A percentile compares a stretch with the other conserved stretches of the same genome.
Evolutionary conservation across 2,888 invertebrate genomes (phyloP).

Genomic region (Dolichopus griseipennis): DNA sequence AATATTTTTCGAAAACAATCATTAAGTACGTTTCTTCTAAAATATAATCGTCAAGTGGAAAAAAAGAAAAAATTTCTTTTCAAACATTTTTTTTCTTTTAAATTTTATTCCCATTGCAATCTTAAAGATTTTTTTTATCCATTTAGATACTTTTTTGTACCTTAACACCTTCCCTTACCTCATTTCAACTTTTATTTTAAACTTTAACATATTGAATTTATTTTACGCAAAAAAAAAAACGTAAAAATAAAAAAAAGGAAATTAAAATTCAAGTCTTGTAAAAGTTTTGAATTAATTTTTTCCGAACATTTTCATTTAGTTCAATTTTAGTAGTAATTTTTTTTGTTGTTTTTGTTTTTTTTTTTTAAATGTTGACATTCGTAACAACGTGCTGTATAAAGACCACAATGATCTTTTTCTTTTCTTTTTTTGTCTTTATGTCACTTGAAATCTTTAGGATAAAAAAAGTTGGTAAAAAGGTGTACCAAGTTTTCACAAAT

Average conservation of each 20-base stretch:
- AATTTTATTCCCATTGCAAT: no score
- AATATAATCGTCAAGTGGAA: neutral
- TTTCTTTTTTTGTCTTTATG: no score
- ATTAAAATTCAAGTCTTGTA: conserved; percentile 10
- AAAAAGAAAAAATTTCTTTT: neutral
- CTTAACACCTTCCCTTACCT: neutral
- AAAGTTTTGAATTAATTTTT: conserved; percentile 7
- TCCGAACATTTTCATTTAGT: neutral
- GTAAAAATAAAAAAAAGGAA: neutral
- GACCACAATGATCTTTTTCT: no score
- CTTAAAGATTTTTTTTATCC: neutral
- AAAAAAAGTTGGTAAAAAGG: no score
- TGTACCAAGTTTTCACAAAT: no score
- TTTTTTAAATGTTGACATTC: neutral
- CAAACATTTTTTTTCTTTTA: neutral
- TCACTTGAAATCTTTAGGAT: no score
- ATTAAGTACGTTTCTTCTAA: neutral
- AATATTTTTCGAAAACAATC: neutral
- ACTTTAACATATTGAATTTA: neutral
- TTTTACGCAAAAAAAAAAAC: neutral
- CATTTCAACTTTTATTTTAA: neutral
- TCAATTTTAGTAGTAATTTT: neutral
- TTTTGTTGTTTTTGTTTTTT: neutral
- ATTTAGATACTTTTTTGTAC: neutral
- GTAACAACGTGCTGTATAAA: no score